These are phyloP conservation scores for Xyliphius kryptos DNA, from an alignment of 2,113 vertebrate genomes.

Conservation along the genomic window DNA sequence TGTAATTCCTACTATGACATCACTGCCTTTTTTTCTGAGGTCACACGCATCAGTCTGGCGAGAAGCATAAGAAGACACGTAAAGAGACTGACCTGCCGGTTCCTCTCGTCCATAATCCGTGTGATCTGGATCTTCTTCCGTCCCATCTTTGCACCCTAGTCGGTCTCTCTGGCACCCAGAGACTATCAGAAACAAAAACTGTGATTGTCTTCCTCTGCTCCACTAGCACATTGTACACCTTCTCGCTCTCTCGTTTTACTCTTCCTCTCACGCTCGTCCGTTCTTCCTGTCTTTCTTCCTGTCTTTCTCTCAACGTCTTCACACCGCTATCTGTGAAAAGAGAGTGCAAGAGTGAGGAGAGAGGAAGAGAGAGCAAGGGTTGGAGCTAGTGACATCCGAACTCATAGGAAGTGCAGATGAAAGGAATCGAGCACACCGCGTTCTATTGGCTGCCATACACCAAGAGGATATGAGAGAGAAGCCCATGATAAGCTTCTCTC, in stretches of 20 bases:
- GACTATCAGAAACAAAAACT: conserved; percentile 77
- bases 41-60: not conserved
- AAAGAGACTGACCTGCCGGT: conserved; percentile 83
- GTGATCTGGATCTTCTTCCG: conserved; percentile 99
- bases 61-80: not conserved
- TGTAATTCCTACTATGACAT: too few species aligned
- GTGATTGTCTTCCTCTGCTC: conserved; percentile 65
- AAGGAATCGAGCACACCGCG: conserved; percentile 44
- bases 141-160: conserved; percentile 80
- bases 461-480: conserved; percentile 48
- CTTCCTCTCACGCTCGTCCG: conserved; percentile 55
- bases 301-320: conserved; percentile 52
- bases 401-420: conserved; percentile 50
- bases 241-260: conserved; percentile 25
- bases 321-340: conserved; percentile 52
- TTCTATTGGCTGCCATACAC: conserved; percentile 49
- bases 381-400: conserved; percentile 47
- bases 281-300: conserved; percentile 45
- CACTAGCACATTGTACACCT: conserved; percentile 84
- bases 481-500: conserved; percentile 46
- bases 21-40: too few species aligned
- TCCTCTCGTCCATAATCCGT: conserved; percentile 97
- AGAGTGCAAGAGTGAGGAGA: conserved; percentile 30
- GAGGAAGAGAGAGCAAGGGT: conserved; percentile 13
- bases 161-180: conserved; percentile 73